Evolutionary conservation across 2,113 vertebrate species (phyloP).

Genomic region (Nannobrachium achirus): DNA sequence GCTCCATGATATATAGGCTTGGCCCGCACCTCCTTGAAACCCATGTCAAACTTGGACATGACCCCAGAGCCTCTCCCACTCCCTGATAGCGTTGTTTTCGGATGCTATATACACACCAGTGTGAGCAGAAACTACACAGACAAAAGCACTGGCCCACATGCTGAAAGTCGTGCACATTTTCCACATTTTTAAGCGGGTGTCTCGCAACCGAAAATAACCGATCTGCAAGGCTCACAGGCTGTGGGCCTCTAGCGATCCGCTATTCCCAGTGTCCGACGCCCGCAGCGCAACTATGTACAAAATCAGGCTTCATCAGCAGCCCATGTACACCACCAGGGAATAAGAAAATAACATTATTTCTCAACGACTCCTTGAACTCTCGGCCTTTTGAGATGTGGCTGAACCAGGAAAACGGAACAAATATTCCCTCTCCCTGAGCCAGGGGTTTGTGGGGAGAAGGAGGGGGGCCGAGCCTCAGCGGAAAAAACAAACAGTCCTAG

Average conservation of each 20-base stretch:
- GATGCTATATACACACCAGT: background rate
- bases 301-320: background rate
- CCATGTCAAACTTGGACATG: background rate
- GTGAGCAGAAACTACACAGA: background rate
- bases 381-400: background rate
- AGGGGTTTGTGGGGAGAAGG: no score
- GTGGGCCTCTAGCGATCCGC: no score
- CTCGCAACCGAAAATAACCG: no score
- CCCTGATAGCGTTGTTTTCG: background rate
- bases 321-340: no score
- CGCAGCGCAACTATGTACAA: no score
- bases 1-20: background rate
- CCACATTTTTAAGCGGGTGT: no score
- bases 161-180: no score
- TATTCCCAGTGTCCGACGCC: no score
- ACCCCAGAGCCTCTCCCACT: background rate
- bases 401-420: background rate
- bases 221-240: no score
- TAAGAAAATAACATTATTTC: conserved; percentile 3
- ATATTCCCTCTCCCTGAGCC: background rate
- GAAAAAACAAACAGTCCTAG: background rate
- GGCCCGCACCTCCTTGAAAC: background rate
- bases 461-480: background rate
- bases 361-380: background rate
- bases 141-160: background rate